Evolutionary conservation across 2,888 invertebrate species (phyloP).

Genomic region (Lasioglossum lativentre): DNA sequence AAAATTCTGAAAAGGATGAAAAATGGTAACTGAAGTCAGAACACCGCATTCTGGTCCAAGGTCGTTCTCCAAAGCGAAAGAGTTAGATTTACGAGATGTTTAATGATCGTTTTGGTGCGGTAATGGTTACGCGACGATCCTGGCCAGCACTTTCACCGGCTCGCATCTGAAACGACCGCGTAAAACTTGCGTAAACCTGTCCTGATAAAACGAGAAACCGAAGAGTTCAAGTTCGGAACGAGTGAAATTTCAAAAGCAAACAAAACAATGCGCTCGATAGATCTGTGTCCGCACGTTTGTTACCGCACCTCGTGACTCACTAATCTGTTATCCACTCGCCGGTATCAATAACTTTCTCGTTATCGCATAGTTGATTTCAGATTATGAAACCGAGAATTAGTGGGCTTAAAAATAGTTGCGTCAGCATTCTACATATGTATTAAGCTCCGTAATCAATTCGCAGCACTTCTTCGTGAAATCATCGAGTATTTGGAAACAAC

Average conservation of each 20-base stretch:
- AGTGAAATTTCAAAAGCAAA: constrained; percentile 2
- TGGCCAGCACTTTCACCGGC: not conserved
- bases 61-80: not conserved
- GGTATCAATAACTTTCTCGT: not conserved
- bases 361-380: not conserved
- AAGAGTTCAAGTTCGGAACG: not conserved
- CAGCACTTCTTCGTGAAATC: not conserved
- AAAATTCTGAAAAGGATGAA: not conserved
- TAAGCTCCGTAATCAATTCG: not conserved
- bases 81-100: constrained; percentile 1
- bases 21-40: not conserved
- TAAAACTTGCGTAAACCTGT: constrained; percentile 12
- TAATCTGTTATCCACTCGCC: not conserved
- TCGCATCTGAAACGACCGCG: not conserved
- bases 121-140: constrained; percentile 2
- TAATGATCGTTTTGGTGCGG: not conserved
- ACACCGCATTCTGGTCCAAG: not conserved
- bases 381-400: too few species aligned
- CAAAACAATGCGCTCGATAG: not conserved
- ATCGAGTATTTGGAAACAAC: too few species aligned
- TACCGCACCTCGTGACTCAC: not conserved
- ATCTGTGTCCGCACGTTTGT: not conserved
- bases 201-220: not conserved
- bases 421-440: not conserved
- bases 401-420: not conserved